Conservation (phyloP, 2,113 vertebrate genomes). For the Crotalus viridis region DNA sequence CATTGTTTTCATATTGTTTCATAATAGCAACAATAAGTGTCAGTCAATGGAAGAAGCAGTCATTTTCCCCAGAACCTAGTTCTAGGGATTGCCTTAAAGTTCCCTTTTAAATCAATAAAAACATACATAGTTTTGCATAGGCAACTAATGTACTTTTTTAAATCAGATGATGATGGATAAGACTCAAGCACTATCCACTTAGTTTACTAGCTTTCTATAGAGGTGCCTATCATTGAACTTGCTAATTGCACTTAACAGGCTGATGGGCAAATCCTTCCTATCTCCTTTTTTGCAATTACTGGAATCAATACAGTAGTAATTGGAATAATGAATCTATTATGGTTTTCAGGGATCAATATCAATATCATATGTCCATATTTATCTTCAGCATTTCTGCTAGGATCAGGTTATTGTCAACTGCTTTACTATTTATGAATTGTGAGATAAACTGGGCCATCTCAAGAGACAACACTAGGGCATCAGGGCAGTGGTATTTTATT, state of each 20-base stretch:
- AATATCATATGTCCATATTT: neutral
- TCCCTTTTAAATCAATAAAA: neutral
- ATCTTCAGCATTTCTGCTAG: neutral
- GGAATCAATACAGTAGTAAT: neutral
- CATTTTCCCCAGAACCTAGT: neutral
- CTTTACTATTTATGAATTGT: neutral
- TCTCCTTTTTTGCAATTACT: neutral
- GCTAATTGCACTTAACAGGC: neutral
- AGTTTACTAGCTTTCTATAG: neutral
- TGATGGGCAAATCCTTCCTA: neutral
- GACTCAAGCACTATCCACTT: neutral
- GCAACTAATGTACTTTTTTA: neutral
- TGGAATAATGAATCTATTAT: neutral
- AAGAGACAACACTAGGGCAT: neutral
- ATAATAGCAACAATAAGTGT: neutral
- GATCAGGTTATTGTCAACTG: neutral
- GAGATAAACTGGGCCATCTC: neutral
- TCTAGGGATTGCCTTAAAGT: neutral
- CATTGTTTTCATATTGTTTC: neutral
- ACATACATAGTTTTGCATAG: neutral
- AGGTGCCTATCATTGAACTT: neutral
- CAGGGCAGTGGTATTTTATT: neutral
- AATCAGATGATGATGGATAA: neutral
- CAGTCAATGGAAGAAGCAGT: neutral
- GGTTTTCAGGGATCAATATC: neutral